Evolutionary conservation across 92 coral and sea anemone genomes (phyloP).

Genomic region (Meandrina meandrites): DNA sequence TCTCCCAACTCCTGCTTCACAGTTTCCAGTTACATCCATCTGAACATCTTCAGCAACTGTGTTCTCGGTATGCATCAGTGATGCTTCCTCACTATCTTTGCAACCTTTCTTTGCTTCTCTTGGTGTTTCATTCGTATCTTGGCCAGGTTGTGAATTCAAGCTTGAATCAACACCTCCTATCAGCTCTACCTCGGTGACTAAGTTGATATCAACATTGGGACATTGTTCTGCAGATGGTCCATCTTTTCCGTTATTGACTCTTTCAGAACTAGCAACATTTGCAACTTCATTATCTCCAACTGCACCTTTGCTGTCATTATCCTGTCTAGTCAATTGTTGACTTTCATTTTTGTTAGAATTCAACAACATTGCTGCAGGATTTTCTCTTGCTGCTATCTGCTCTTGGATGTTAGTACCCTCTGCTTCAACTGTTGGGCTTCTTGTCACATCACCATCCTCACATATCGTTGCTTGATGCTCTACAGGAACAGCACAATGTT

Average conservation of each 20-base stretch:
- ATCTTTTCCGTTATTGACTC: neutral
- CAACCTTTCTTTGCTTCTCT: neutral
- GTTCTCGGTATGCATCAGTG: neutral
- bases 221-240: neutral
- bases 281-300: neutral
- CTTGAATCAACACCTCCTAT: neutral
- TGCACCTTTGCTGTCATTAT: too few relatives aligned
- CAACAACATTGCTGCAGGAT: neutral
- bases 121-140: neutral
- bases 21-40: neutral
- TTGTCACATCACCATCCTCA: neutral
- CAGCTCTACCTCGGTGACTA: neutral
- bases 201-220: neutral
- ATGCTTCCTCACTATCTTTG: neutral
- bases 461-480: neutral
- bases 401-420: neutral
- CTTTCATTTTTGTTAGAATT: neutral
- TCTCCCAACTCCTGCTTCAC: neutral
- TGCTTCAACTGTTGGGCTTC: neutral
- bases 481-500: neutral
- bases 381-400: neutral
- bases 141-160: neutral
- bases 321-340: neutral
- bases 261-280: neutral
- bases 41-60: neutral